Percentiles rank a stretch among this genome's conserved stretches.
phyloP scores from a whole-genome alignment of 2,888 invertebrate species.

The Gymnosoma rotundatum region DNA sequence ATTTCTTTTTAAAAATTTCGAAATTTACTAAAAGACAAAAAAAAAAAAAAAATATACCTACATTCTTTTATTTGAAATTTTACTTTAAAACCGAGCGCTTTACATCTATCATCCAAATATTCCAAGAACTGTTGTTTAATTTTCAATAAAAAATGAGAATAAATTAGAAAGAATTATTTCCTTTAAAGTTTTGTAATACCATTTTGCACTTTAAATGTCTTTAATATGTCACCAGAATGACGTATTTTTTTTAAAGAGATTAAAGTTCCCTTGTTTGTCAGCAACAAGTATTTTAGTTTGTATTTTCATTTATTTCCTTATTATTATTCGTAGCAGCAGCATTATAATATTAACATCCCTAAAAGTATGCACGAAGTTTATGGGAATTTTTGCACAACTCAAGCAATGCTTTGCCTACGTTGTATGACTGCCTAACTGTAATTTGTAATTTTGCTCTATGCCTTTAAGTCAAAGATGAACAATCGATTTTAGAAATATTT shows the following conservation, averaged over 20 bases:
- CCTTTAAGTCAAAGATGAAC: neutral
- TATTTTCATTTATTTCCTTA: neutral
- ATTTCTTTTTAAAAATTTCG: too few species aligned
- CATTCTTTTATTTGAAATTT: too few species aligned
- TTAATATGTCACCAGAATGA: neutral
- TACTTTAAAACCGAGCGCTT: too few species aligned
- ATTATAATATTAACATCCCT: neutral
- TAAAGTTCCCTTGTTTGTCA: neutral
- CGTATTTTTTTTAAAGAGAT: neutral
- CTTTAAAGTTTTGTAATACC: neutral
- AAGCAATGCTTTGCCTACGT: constrained; percentile 10
- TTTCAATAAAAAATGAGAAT: too few species aligned
- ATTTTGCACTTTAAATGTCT: neutral
- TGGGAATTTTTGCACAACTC: constrained; percentile 11
- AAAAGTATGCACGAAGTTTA: constrained; percentile 31
- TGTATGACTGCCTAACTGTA: neutral
- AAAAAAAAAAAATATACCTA: too few species aligned
- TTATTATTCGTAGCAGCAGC: constrained; percentile 12
- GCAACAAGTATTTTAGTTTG: constrained; percentile 25
- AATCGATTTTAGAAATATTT: constrained; percentile 16
- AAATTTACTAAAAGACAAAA: too few species aligned
- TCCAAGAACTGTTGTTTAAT: too few species aligned
- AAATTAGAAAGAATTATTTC: too few species aligned
- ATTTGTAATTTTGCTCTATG: neutral
- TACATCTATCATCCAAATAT: too few species aligned